Evolutionary conservation across 2,888 invertebrate species (phyloP).

Genomic region (Allacma fusca): DNA sequence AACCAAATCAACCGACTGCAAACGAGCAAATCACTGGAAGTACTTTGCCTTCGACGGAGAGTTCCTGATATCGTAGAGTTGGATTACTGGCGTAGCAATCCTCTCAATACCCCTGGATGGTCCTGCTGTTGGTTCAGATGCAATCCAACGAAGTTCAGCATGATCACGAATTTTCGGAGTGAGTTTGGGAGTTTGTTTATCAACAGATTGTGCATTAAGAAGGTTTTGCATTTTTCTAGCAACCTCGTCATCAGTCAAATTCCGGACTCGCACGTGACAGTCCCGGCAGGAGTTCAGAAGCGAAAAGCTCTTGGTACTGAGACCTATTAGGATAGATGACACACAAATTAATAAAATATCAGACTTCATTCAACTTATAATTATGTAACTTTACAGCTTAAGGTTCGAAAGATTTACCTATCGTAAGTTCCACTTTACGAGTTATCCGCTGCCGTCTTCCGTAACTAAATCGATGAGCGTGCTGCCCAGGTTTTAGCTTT

Average conservation of each 20-base stretch:
- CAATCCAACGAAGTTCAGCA: constrained; percentile 30
- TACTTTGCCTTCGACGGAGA: constrained; percentile 59
- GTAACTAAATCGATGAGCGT: constrained; percentile 45
- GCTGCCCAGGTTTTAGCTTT: constrained; percentile 43
- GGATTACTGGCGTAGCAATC: constrained; percentile 17
- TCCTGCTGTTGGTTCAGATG: constrained; percentile 36
- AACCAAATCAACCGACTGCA: neutral
- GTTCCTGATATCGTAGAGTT: constrained; percentile 25
- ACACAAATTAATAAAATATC: neutral
- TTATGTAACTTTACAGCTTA: too few relatives aligned
- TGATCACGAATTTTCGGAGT: neutral
- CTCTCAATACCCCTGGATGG: constrained; percentile 33
- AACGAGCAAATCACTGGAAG: constrained; percentile 12
- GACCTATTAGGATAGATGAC: constrained; percentile 34
- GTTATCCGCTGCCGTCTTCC: constrained; percentile 30
- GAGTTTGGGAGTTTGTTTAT: neutral
- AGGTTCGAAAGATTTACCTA: too few relatives aligned
- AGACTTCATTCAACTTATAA: too few relatives aligned
- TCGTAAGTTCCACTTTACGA: constrained; percentile 46
- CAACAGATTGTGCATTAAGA: neutral
- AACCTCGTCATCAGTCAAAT: constrained; percentile 35
- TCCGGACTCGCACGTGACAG: neutral
- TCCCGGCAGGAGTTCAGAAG: constrained; percentile 37
- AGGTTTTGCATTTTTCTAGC: constrained; percentile 18
- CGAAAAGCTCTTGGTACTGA: constrained; percentile 32